Evolutionary conservation across 2,888 invertebrate genomes (phyloP).

Genomic region (Drosophila meridionalis): DNA sequence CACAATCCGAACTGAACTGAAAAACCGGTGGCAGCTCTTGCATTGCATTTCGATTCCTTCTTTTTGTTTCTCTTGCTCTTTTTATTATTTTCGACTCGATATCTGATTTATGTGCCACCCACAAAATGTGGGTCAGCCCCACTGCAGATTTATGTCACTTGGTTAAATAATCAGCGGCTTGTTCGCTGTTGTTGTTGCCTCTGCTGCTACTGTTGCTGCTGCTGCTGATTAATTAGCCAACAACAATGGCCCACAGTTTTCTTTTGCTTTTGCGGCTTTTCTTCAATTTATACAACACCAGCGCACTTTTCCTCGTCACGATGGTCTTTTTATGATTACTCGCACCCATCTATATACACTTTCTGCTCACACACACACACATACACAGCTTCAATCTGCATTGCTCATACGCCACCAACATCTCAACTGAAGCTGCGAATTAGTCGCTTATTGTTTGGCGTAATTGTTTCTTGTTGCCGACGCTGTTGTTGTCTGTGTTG

Average conservation of each 20-base stretch:
- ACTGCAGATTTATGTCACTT: conserved; percentile 69
- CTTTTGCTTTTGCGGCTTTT: conserved; percentile 57
- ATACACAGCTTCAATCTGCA: conserved; percentile 14
- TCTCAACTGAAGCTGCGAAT: conserved; percentile 66
- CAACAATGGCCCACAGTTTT: conserved; percentile 62
- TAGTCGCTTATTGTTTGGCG: conserved; percentile 75
- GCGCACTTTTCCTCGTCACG: conserved; percentile 66
- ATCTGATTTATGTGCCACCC: conserved; percentile 52
- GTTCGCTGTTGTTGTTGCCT: conserved; percentile 4
- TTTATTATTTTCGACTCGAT: conserved; percentile 29
- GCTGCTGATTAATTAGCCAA: conserved; percentile 63
- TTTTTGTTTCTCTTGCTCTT: conserved; percentile 27
- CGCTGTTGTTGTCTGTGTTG: conserved; percentile 30
- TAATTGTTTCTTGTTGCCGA: conserved; percentile 75
- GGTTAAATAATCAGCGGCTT: conserved; percentile 70
- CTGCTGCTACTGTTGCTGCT: conserved; percentile 11
- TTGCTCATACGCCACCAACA: conserved; percentile 52
- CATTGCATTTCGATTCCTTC: conserved; percentile 61
- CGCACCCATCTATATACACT: conserved; percentile 53
- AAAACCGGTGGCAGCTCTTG: conserved; percentile 53
- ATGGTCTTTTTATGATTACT: conserved; percentile 75
- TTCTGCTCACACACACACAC: conserved; percentile 18
- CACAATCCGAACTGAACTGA: conserved; percentile 26
- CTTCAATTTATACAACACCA: conserved; percentile 56
- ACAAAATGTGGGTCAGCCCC: conserved; percentile 62